Conservation (phyloP, 2,797 vertebrate genomes). For the Argya squamiceps region DNA sequence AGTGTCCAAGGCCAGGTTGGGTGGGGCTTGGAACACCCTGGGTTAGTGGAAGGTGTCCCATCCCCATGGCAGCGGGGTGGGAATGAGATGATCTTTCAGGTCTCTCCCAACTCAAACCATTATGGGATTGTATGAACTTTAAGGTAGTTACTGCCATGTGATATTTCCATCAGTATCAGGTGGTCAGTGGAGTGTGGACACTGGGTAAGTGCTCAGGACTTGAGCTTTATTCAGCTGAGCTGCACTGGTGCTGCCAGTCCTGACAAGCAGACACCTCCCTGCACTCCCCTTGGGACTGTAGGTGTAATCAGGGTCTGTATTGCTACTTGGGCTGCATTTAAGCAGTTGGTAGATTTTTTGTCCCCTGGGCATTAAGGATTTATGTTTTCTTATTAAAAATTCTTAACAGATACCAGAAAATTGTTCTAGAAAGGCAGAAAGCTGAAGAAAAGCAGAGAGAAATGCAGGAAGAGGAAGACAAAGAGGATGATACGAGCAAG, state of each 20-base stretch:
- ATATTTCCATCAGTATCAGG: not conserved
- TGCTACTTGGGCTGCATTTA: not conserved
- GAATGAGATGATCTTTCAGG: not conserved
- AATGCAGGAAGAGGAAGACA: not conserved
- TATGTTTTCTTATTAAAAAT: not conserved
- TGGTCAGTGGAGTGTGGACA: not conserved
- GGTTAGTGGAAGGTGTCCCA: not conserved
- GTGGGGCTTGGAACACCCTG: not conserved
- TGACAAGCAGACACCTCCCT: not conserved
- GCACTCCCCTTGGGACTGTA: not conserved
- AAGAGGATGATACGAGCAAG: not conserved
- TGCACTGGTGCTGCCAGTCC: not conserved
- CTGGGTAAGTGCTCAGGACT: not conserved
- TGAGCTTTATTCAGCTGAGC: not conserved
- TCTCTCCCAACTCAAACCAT: not conserved
- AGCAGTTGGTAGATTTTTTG: not conserved
- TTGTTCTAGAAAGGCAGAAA: slow-evolving; percentile 75
- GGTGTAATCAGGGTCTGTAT: not conserved
- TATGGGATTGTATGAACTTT: not conserved
- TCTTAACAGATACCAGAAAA: slow-evolving; percentile 69
- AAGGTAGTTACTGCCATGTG: not conserved
- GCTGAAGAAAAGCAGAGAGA: slow-evolving; percentile 72
- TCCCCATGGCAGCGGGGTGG: not conserved
- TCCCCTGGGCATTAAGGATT: not conserved
- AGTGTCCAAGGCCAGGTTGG: not conserved